Evolutionary conservation across 2,113 vertebrate species (phyloP), one percentile per base, ranked within the genome.

Genomic region (Porphyrio hochstetteri): DNA sequence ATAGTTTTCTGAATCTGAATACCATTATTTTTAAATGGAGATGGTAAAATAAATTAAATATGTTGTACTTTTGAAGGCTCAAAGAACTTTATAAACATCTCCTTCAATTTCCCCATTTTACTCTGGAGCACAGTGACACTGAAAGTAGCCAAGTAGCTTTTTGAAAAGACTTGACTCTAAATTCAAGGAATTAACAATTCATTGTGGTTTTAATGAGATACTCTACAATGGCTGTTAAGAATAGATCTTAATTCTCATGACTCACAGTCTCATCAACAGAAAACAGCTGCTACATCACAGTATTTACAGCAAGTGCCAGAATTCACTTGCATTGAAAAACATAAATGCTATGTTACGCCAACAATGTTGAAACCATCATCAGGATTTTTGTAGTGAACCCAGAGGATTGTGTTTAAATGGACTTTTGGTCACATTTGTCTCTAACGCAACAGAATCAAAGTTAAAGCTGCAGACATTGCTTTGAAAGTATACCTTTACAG

Each of bases 191-290:
- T 72, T 40, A 69, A 57, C 9, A 76, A 71, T 64, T 82, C 16
- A n/a, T 36, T 91, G 13, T 64, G 25, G 14, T 92, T 95, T 91
- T 72, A 72, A 71, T 79, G 24, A 79, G 55, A 20, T 53, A 64
- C 2, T 53, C 11, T 64, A 42, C 52, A 86, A 35, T 3, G 27
- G 18, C 19, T 60, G 56, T 67, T 69, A 81, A 86, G 64, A 91
- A 42, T 21, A 91, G 21, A 17, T 52, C 50, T 82, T 57, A 42
- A 82, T 68, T 81, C 24, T 78, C 50, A 35, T 42, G 38, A 68
- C 29, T 79, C 31, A 35, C 8, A 64, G 25, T 56, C 42, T 82
- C 29, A 36, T 53, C 28, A 69, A 53, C 18, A 70, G 59, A 83
- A 93, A 61, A 24, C 52, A 77, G n/a, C 71, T 88, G 28, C 25